These are phyloP conservation scores for Vulpes ferrilata DNA, from an alignment of 2,113 vertebrate species.

Conservation along the genomic window DNA sequence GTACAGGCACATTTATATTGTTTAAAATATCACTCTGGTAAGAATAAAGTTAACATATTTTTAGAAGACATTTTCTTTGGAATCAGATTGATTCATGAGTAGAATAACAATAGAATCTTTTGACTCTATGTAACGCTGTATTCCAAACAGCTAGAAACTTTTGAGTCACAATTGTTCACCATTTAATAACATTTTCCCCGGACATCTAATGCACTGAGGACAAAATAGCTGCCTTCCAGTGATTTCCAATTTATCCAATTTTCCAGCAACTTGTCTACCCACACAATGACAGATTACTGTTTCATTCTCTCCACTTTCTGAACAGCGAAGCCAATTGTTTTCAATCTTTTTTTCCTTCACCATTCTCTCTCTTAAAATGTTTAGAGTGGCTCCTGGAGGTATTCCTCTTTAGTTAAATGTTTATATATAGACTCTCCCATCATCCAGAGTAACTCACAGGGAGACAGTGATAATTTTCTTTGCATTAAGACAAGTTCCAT, in stretches of 20 bases:
- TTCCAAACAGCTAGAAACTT: slow-evolving; percentile 54
- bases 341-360: slow-evolving; percentile 63
- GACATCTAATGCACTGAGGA: slow-evolving; percentile 23
- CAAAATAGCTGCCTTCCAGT: slow-evolving; percentile 62
- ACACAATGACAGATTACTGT: slow-evolving; percentile 61
- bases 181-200: slow-evolving; percentile 63
- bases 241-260: slow-evolving; percentile 71
- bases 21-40: neutral
- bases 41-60: neutral
- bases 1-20: neutral
- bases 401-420: slow-evolving; percentile 44
- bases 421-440: neutral
- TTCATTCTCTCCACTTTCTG: slow-evolving; percentile 2
- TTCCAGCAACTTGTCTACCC: slow-evolving; percentile 58
- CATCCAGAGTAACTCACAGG: slow-evolving; percentile 33
- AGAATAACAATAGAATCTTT: slow-evolving; percentile 25
- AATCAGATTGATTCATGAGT: slow-evolving; percentile 11
- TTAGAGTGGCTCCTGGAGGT: slow-evolving; percentile 1
- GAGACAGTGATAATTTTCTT: slow-evolving; percentile 9
- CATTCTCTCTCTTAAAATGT: slow-evolving; percentile 43
- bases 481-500: neutral
- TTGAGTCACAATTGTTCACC: slow-evolving; percentile 24
- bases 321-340: slow-evolving; percentile 70
- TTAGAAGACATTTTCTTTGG: neutral
- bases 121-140: neutral